Conservation (phyloP, 2,113 vertebrate species). For the Chunga burmeisteri region DNA sequence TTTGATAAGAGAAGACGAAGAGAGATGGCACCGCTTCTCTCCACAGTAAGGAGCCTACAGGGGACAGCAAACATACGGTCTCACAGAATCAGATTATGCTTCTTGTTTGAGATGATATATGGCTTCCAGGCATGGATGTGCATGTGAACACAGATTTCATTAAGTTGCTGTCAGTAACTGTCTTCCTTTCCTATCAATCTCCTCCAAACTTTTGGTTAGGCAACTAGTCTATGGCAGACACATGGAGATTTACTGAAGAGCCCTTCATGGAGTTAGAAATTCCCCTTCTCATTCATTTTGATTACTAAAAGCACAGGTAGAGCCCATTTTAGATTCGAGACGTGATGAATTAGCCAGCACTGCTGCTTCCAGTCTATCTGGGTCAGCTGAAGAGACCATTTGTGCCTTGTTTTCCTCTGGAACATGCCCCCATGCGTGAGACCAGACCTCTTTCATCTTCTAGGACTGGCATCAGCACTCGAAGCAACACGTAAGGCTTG, state of each 20-base stretch:
- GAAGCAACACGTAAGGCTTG: background rate
- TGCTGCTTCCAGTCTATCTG: no score
- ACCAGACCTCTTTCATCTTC: background rate
- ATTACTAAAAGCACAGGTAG: background rate
- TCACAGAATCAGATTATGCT: background rate
- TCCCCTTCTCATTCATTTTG: accelerated
- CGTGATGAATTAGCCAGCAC: accelerated
- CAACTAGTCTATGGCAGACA: background rate
- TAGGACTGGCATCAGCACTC: background rate
- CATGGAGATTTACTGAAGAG: background rate
- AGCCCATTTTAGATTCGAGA: accelerated
- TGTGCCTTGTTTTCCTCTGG: background rate
- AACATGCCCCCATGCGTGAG: background rate
- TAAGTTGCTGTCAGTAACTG: background rate
- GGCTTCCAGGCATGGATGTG: accelerated
- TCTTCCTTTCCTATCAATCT: background rate
- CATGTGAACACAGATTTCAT: background rate
- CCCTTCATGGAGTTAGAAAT: background rate
- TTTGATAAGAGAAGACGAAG: background rate
- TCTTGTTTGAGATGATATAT: background rate
- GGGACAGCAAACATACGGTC: background rate
- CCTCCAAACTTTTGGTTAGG: background rate
- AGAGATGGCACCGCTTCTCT: background rate
- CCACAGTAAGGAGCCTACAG: background rate
- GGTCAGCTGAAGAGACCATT: background rate